These are phyloP conservation scores for Trinorchestia longiramus DNA, from an alignment of 1,140 invertebrate genomes.

Conservation along the genomic window DNA sequence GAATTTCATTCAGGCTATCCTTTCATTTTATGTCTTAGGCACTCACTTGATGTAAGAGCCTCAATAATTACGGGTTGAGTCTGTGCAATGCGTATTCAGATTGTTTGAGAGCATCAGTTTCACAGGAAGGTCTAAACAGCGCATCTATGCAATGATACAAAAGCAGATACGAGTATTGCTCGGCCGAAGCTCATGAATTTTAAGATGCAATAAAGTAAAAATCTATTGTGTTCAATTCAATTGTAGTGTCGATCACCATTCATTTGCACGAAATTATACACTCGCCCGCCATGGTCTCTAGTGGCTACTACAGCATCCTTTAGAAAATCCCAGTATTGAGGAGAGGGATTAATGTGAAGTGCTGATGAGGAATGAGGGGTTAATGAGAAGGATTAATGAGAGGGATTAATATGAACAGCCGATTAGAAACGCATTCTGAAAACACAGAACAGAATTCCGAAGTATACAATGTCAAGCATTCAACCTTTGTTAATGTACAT, in stretches of 20 bases:
- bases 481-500: background rate
- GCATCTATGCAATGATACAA: background rate
- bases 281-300: background rate
- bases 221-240: conserved; percentile 44
- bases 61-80: conserved; percentile 14
- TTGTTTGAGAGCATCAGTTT: background rate
- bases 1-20: background rate
- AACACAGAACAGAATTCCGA: background rate
- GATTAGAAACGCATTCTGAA: background rate
- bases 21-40: background rate
- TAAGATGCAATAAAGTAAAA: conserved; percentile 24
- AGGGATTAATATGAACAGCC: too few relatives aligned
- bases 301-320: background rate
- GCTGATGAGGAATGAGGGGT: too few relatives aligned
- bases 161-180: background rate
- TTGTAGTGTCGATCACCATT: conserved; percentile 31
- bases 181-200: conserved; percentile 18
- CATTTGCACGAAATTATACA: conserved; percentile 19
- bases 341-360: background rate
- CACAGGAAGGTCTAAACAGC: background rate
- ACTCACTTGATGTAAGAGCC: background rate
- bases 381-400: too few relatives aligned
- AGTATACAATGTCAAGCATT: background rate
- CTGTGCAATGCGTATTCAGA: background rate
- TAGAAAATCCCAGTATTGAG: background rate